Conservation (phyloP, 1,140 invertebrate species). For the Leucophenga varia region DNA sequence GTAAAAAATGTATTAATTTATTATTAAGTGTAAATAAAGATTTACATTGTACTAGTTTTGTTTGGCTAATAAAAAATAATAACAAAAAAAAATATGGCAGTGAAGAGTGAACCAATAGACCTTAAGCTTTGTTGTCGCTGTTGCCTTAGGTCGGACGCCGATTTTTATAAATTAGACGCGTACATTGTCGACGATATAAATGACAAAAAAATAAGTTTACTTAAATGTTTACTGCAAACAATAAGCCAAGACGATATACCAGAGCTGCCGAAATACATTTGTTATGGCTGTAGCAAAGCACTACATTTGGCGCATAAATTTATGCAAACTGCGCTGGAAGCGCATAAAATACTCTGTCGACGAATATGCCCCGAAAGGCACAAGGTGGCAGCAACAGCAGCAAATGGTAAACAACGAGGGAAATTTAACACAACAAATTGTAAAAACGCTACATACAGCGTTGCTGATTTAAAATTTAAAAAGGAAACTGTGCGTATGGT, state of each 20-base stretch:
- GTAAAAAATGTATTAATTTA: too few relatives aligned
- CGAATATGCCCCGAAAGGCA: conserved; percentile 23
- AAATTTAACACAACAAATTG: not conserved
- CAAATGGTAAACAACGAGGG: not conserved
- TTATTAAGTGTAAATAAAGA: conserved; percentile 2
- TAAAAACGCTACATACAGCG: too few relatives aligned
- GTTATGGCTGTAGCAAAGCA: conserved; percentile 37
- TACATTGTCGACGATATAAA: conserved; percentile 16
- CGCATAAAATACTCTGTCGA: conserved; percentile 40
- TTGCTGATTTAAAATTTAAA: too few relatives aligned
- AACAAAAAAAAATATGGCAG: conserved; percentile 31
- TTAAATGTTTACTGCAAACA: conserved; percentile 38
- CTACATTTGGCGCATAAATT: conserved; percentile 44
- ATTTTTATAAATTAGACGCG: conserved; percentile 39
- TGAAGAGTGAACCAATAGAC: conserved; percentile 25
- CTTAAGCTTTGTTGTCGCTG: conserved; percentile 44
- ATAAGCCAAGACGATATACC: conserved; percentile 32
- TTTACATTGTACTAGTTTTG: not conserved
- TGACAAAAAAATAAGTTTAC: conserved; percentile 22
- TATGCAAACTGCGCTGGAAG: conserved; percentile 35
- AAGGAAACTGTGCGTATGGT: too few relatives aligned
- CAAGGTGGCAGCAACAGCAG: not conserved
- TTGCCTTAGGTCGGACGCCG: conserved; percentile 38
- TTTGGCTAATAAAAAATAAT: too few relatives aligned
- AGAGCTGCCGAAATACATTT: conserved; percentile 38